A percentile compares a stretch with the other conserved stretches of the same genome.
phyloP scores from a whole-genome alignment of 2,888 invertebrate species.

The Lasioglossum figueresi region DNA sequence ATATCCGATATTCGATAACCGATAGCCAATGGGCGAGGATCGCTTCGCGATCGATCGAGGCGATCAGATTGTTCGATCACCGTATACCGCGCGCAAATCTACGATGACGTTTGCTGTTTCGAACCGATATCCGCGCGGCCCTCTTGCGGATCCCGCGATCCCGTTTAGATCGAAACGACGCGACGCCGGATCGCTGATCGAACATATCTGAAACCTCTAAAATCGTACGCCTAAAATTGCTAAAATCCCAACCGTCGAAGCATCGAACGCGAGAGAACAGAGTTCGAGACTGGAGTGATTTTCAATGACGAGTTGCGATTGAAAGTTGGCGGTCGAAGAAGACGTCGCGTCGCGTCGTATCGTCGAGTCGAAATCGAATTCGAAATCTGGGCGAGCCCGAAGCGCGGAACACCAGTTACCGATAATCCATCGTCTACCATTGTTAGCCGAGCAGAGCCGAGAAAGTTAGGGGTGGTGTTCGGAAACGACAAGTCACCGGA shows the following conservation, averaged over 20 bases:
- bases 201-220: not conserved
- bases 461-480: not conserved
- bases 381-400: not conserved
- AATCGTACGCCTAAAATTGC: not conserved
- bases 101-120: constrained; percentile 10
- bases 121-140: not conserved
- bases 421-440: constrained; percentile 58
- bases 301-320: not conserved
- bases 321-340: not conserved
- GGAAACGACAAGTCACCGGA: not conserved
- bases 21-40: not conserved
- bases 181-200: not conserved
- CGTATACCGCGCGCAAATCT: constrained; percentile 9
- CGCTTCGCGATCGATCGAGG: not conserved
- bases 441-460: constrained; percentile 4
- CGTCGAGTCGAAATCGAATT: not conserved
- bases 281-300: not conserved
- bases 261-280: not conserved
- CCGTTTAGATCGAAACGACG: not conserved
- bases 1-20: not conserved
- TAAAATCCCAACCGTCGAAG: not conserved
- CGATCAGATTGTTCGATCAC: not conserved
- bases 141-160: not conserved
- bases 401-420: constrained; percentile 29
- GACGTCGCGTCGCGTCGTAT: not conserved